Evolutionary conservation across 30 jellyfish, hydroid and myxozoan species (phyloP).

Genomic region (Aurelia sp.): DNA sequence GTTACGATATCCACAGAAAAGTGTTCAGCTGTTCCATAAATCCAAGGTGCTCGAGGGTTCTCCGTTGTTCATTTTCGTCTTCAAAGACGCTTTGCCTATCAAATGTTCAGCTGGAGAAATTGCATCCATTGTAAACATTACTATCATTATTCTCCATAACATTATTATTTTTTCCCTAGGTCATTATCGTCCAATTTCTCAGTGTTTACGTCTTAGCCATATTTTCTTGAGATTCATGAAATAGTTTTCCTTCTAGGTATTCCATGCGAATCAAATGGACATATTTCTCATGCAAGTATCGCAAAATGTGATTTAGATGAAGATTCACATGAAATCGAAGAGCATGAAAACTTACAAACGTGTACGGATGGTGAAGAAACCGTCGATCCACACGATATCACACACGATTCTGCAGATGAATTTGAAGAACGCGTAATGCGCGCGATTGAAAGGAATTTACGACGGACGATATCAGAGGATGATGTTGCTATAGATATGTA

Average conservation of each 20-base stretch:
- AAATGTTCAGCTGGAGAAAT: too few relatives aligned
- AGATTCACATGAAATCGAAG: constrained; percentile 2
- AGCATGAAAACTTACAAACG: constrained; percentile 2
- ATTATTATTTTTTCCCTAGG: too few relatives aligned
- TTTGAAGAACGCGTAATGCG: constrained; percentile 73
- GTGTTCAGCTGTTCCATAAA: too few relatives aligned
- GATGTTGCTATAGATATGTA: constrained; percentile 58
- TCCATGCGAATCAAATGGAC: constrained; percentile 34
- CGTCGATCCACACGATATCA: constrained; percentile 7
- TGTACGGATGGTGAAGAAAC: constrained; percentile 20
- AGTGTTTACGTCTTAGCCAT: too few relatives aligned
- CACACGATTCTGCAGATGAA: constrained; percentile 61
- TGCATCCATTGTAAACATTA: too few relatives aligned
- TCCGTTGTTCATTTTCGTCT: too few relatives aligned
- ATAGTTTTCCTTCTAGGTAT: not conserved
- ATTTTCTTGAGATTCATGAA: not conserved
- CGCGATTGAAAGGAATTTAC: constrained; percentile 57
- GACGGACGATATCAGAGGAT: constrained; percentile 65
- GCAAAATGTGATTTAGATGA: constrained; percentile 9
- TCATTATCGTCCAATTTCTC: too few relatives aligned
- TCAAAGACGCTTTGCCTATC: too few relatives aligned
- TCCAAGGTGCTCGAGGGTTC: too few relatives aligned
- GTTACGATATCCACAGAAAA: too few relatives aligned
- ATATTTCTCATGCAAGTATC: constrained; percentile 24
- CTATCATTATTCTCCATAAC: too few relatives aligned